Base-by-base conservation (phyloP, 1,140 invertebrate genomes). In the Pachypsylla venusta region DNA sequence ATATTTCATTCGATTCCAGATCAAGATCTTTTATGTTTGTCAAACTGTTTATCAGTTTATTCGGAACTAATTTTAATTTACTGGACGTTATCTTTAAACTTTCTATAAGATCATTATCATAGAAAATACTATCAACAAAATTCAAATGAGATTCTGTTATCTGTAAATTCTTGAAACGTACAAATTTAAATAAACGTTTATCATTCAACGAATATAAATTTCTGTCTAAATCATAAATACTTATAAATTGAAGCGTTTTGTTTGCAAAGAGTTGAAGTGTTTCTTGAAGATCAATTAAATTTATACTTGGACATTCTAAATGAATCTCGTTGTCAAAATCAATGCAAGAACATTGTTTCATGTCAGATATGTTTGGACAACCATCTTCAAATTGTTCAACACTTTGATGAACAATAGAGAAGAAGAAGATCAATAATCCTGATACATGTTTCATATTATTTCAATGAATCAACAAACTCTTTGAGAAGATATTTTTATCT, bases 301-400 rank as follows among this genome's bases (percentile, higher is more conserved):
- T 82, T 3, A 83, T 83, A 58, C 81, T 84, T 16, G 88, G 84
- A 69, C 90, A 94, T 72, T 94, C 89, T 63, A 93, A 75, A 73
- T 89, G 90, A 55, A 93, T 77, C 25, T 87, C 89, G 74, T 91
- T 87, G 70, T 91, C 87, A 69, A 91, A 88, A 72, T 87, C 86
- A 75, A 91, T 92, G 72, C 90, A 93, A 0, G 87, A 84, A 73
- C 90, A 94, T 10, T 10, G 42, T 22, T 48, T 48, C 42, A 48
- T 48, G 42, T 48, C 42, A 48, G 42, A n/a, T 48, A 48, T 19
- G 16, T 48, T 48, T 7, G 42, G 42, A 48, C 42, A 48, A 5
- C n/a, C 42, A 48, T 48, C 42, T 22, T 48, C 42, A 4, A n/a
- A 3, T 5, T 5, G 4, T 19, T 48, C 42, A 19, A 5, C 7